Evolutionary conservation across 2,797 vertebrate genomes (phyloP).

Genomic region (Lophotriccus pileatus): DNA sequence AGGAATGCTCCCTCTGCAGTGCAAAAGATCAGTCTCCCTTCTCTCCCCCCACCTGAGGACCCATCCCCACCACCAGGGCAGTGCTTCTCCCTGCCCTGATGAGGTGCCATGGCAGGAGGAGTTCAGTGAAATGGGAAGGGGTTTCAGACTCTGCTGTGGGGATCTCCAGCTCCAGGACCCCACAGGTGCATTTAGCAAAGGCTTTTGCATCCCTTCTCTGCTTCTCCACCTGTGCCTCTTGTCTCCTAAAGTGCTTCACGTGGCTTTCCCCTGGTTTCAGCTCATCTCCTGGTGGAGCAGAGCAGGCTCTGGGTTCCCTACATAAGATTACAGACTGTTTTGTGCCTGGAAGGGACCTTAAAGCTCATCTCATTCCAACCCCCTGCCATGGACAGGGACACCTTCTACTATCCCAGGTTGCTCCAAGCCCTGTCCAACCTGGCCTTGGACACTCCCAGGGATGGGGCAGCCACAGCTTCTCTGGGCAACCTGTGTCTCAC

Average conservation of each 20-base stretch:
- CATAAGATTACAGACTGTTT: fast-evolving
- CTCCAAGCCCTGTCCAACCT: fast-evolving
- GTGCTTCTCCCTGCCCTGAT: fast-evolving
- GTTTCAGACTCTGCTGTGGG: background rate
- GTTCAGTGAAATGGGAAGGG: fast-evolving
- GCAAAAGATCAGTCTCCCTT: background rate
- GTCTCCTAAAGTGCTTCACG: fast-evolving
- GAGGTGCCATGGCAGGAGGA: background rate
- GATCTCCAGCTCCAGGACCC: background rate
- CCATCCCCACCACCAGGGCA: fast-evolving
- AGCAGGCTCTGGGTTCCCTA: fast-evolving
- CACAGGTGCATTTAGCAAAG: background rate
- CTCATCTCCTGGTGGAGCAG: fast-evolving
- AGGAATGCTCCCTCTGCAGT: background rate
- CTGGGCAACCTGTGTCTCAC: background rate
- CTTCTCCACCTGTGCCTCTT: background rate
- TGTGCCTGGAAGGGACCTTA: background rate
- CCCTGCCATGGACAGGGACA: background rate
- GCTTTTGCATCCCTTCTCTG: background rate
- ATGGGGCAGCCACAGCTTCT: background rate
- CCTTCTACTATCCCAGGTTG: background rate
- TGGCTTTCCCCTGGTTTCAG: background rate
- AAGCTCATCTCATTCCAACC: background rate
- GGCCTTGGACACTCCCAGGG: background rate
- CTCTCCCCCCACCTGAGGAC: fast-evolving